phyloP scores from a whole-genome alignment of 2,888 invertebrate genomes.

The Leucozona laternaria region DNA sequence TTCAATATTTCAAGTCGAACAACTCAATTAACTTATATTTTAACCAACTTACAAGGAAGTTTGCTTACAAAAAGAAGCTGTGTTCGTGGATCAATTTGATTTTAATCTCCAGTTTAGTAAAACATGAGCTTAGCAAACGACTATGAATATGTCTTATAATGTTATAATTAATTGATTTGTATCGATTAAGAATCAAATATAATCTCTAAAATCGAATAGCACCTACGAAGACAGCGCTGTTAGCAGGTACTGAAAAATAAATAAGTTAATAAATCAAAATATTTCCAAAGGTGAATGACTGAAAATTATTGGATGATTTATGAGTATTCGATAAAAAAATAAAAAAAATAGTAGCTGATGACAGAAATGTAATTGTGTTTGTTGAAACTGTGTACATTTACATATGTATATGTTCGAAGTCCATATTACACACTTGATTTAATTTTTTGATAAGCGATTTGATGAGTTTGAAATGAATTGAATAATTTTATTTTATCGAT shows the following conservation, averaged over 20 bases:
- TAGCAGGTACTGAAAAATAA: neutral
- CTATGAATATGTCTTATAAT: too few species aligned
- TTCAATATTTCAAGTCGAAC: too few species aligned
- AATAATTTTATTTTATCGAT: neutral
- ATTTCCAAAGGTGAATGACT: slow-evolving; percentile 62
- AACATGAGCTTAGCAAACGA: too few species aligned
- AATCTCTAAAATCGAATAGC: too few species aligned
- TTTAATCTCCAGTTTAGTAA: too few species aligned
- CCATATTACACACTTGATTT: neutral
- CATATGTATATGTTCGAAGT: slow-evolving; percentile 1
- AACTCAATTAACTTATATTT: too few species aligned
- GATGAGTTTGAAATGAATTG: slow-evolving; percentile 11
- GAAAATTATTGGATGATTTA: slow-evolving; percentile 61
- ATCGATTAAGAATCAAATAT: too few species aligned
- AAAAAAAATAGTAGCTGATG: slow-evolving; percentile 26
- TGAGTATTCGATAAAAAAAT: slow-evolving; percentile 58
- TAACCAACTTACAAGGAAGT: too few species aligned
- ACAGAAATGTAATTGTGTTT: neutral
- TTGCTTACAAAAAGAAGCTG: too few species aligned
- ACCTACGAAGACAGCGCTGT: neutral
- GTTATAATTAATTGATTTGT: too few species aligned
- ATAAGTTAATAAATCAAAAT: slow-evolving; percentile 17
- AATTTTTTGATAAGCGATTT: neutral
- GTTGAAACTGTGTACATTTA: slow-evolving; percentile 5
- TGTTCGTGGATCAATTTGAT: too few species aligned